A percentile compares a stretch with the other conserved stretches of the same genome.
These are phyloP conservation scores for Calliphora vicina DNA, from an alignment of 1,140 invertebrate species.

Conservation along the genomic window DNA sequence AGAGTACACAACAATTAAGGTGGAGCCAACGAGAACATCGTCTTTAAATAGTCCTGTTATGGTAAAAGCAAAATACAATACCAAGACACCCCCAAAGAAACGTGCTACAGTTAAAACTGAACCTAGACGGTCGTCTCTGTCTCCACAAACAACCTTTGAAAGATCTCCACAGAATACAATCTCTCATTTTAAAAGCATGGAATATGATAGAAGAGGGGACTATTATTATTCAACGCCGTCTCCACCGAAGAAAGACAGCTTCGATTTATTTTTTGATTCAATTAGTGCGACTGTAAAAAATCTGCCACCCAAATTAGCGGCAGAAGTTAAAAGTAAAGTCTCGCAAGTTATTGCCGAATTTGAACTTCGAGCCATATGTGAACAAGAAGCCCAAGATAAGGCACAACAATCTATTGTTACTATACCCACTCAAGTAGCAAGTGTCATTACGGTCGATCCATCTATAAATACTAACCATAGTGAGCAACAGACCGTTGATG, in stretches of 20 bases:
- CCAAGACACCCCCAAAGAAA: background rate
- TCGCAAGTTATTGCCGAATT: constrained; percentile 56
- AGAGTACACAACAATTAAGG: constrained; percentile 15
- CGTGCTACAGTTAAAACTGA: background rate
- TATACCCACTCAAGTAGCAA: background rate
- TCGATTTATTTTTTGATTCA: constrained; percentile 57
- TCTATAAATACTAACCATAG: background rate
- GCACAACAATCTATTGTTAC: background rate
- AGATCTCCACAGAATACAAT: background rate
- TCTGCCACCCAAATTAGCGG: constrained; percentile 52
- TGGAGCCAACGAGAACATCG: background rate
- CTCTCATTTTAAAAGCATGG: background rate
- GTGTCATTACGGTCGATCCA: background rate
- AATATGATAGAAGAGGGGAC: background rate
- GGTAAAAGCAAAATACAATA: background rate
- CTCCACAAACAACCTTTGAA: background rate
- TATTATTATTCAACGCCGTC: constrained; percentile 7
- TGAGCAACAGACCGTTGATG: background rate
- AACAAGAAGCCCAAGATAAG: constrained; percentile 43
- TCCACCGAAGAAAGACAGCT: constrained; percentile 46
- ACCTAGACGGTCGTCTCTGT: background rate
- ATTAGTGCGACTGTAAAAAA: constrained; percentile 52
- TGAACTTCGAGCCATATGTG: constrained; percentile 54
- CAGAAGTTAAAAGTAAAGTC: constrained; percentile 53
- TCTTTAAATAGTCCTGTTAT: background rate